Evolutionary conservation across 2,888 invertebrate genomes (phyloP).

Genomic region (Marasmarcha lunaedactyla): DNA sequence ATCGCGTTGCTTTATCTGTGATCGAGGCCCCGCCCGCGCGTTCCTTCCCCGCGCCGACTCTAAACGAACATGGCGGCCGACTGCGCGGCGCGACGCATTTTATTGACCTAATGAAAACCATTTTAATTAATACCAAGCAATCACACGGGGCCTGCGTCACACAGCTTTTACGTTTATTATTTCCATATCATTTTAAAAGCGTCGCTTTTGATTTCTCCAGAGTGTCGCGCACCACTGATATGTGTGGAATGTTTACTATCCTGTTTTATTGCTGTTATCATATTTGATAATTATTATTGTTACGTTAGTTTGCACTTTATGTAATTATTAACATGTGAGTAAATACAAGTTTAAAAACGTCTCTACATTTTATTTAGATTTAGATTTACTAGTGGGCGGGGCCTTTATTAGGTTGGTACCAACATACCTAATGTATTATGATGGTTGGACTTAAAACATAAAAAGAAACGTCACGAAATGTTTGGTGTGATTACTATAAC

Average conservation of each 20-base stretch:
- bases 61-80: conserved; percentile 24
- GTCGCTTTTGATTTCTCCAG: conserved; percentile 63
- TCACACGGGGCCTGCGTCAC: conserved; percentile 49
- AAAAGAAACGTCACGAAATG: no score
- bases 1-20: conserved; percentile 35
- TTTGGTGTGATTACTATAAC: no score
- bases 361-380: no score
- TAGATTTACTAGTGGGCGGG: no score
- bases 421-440: no score
- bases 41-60: conserved; percentile 21
- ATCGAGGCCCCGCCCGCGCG: conserved; percentile 36
- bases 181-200: conserved; percentile 61
- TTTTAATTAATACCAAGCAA: conserved; percentile 69
- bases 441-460: no score
- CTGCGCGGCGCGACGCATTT: conserved; percentile 23
- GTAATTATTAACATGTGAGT: no score
- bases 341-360: no score
- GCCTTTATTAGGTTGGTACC: no score
- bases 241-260: no score
- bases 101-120: conserved; percentile 63
- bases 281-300: conserved; percentile 15
- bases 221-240: conserved; percentile 40
- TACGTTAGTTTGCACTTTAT: conserved; percentile 50
- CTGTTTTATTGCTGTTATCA: no score
- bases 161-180: conserved; percentile 65